Evolutionary conservation across 1,140 invertebrate genomes (phyloP).

Genomic region (Anastrepha obliqua): DNA sequence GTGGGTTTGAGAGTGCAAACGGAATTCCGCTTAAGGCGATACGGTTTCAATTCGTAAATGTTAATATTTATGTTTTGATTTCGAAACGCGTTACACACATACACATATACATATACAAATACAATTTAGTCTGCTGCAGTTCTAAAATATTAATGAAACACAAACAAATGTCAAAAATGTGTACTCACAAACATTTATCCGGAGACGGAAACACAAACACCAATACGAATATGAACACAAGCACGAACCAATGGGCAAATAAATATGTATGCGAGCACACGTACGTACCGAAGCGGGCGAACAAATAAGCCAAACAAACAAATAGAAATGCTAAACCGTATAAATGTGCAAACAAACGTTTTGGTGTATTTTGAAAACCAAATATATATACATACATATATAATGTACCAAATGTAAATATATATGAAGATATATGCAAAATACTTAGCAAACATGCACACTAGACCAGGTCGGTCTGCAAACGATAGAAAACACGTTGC

Average conservation of each 20-base stretch:
- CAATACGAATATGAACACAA: background rate
- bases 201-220: conserved; percentile 15
- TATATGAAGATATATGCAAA: background rate
- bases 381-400: no score
- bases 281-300: background rate
- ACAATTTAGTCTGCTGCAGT: conserved; percentile 2
- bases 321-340: conserved; percentile 41
- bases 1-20: background rate
- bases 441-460: background rate
- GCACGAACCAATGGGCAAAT: background rate
- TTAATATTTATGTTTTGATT: conserved; percentile 53
- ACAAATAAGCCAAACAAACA: conserved; percentile 27
- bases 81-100: conserved; percentile 2
- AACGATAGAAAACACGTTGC: no score
- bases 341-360: conserved; percentile 34
- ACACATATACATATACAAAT: background rate
- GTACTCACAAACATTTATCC: conserved; percentile 26
- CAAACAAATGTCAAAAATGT: conserved; percentile 51
- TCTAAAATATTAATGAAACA: conserved; percentile 55
- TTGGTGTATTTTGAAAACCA: background rate
- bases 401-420: no score
- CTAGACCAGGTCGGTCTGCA: no score
- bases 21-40: conserved; percentile 31
- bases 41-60: conserved; percentile 53
- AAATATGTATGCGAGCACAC: background rate